Percentiles rank a stretch among this genome's conserved stretches.
Evolutionary conservation across 2,797 vertebrate species (phyloP).

Genomic region (Rallus crepitans): DNA sequence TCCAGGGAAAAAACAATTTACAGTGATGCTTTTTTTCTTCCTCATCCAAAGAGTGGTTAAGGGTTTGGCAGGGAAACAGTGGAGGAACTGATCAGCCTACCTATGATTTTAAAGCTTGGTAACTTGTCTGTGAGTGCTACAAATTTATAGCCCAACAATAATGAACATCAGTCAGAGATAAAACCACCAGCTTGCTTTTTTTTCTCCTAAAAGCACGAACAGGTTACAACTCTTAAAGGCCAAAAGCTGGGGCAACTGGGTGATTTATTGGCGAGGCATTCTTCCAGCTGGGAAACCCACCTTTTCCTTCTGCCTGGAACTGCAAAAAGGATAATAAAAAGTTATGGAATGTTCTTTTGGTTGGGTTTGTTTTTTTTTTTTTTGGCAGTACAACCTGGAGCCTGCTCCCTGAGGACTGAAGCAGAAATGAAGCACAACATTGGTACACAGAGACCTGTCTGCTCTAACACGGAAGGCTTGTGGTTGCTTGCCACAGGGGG

Average conservation of each 20-base stretch:
- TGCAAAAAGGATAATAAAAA: neutral
- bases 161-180: neutral
- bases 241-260: neutral
- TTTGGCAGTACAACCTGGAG: neutral
- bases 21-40: neutral
- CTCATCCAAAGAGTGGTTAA: conserved; percentile 6
- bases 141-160: neutral
- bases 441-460: rapidly evolving
- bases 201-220: neutral
- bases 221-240: neutral
- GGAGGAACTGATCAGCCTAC: neutral
- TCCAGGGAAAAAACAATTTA: neutral
- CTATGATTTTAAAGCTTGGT: neutral
- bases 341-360: neutral
- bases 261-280: neutral
- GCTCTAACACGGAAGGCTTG: neutral
- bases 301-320: neutral
- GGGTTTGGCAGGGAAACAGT: conserved; percentile 33
- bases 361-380: neutral
- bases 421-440: rapidly evolving
- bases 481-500: neutral
- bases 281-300: neutral
- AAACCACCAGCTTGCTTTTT: neutral
- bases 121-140: neutral
- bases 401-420: neutral